phyloP scores from a whole-genome alignment of 2,888 invertebrate species.

The Serripes groenlandicus region DNA sequence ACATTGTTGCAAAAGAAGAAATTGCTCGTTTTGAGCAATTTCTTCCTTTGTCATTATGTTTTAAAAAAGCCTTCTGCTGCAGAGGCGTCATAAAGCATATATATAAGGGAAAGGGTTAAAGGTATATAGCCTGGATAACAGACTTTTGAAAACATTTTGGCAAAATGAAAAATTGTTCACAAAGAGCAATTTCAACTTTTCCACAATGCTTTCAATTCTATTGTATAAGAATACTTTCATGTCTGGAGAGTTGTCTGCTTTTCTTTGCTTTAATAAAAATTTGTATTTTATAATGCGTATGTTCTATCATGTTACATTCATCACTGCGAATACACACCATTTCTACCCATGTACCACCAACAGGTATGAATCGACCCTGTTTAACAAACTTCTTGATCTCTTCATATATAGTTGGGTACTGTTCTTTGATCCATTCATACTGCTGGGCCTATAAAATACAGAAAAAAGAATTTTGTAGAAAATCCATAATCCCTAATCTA shows the following conservation, averaged over 20 bases:
- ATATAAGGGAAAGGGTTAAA: no score
- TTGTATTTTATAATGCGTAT: no score
- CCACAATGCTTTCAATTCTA: background rate
- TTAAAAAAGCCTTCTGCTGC: no score
- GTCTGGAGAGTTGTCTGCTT: no score
- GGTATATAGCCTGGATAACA: no score
- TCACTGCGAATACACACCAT: slow-evolving; percentile 86
- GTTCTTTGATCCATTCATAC: slow-evolving; percentile 87
- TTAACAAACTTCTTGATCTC: slow-evolving; percentile 85
- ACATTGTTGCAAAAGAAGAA: no score
- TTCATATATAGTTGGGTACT: slow-evolving; percentile 87
- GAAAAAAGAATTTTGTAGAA: background rate
- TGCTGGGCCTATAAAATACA: slow-evolving; percentile 87
- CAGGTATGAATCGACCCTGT: slow-evolving; percentile 87
- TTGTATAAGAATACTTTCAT: background rate
- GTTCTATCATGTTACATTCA: no score
- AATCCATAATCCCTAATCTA: no score
- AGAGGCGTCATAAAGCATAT: no score
- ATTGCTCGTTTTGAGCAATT: no score
- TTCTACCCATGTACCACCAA: slow-evolving; percentile 88
- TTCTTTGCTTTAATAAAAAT: no score
- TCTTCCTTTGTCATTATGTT: no score
- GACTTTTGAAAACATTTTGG: background rate
- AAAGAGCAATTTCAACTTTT: background rate
- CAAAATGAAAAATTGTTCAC: background rate